These are phyloP conservation scores for Netelia melanura DNA, from an alignment of 2,888 invertebrate species.

Conservation along the genomic window DNA sequence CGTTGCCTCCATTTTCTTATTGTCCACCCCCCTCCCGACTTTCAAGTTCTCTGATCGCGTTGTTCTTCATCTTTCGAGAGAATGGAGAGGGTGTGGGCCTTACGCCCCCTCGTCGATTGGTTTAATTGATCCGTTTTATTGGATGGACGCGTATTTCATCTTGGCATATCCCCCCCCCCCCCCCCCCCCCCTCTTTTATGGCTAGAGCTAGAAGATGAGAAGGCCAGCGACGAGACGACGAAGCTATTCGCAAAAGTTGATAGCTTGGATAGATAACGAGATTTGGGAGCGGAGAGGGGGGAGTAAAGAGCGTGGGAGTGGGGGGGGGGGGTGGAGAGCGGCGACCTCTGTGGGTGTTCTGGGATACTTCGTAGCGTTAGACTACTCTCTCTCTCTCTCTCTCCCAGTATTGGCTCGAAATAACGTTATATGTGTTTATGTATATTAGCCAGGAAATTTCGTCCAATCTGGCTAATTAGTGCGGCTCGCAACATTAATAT, in stretches of 20 bases:
- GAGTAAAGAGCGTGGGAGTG: too few species aligned
- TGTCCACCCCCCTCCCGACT: conserved; percentile 12
- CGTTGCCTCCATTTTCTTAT: background rate
- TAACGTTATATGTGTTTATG: conserved; percentile 31
- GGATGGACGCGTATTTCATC: background rate
- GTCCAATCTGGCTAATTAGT: conserved; percentile 64
- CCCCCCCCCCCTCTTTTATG: background rate
- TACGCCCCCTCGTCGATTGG: conserved; percentile 4
- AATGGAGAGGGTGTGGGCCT: background rate
- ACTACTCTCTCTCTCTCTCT: background rate
- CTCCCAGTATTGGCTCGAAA: too few species aligned
- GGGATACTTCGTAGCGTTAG: background rate
- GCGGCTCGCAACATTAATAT: conserved; percentile 45
- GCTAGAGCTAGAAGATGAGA: background rate
- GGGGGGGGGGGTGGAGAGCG: background rate
- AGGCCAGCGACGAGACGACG: background rate
- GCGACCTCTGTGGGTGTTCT: conserved; percentile 43
- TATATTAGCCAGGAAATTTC: conserved; percentile 61
- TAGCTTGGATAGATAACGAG: conserved; percentile 36
- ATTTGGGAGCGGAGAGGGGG: background rate
- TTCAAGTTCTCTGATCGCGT: conserved; percentile 22
- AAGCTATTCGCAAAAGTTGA: conserved; percentile 44
- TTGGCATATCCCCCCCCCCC: background rate
- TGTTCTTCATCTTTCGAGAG: background rate
- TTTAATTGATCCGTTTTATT: conserved; percentile 10